Evolutionary conservation across 2,113 vertebrate genomes (phyloP), one percentile per base, ranked within the genome.

Genomic region (Tychaedon coryphoeus): DNA sequence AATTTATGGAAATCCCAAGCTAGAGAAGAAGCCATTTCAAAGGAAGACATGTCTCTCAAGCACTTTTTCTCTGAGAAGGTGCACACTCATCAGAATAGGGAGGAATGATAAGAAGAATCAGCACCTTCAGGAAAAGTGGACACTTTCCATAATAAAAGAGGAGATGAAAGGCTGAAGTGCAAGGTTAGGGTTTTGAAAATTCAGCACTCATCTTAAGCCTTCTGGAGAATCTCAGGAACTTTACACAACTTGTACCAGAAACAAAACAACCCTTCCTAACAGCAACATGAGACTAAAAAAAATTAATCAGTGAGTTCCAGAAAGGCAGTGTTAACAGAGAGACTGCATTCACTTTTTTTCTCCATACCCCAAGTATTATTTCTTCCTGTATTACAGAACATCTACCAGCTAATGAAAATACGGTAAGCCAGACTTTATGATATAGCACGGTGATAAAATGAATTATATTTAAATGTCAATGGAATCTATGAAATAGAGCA

Each of bases 401-500:
- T 89, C 47, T 53, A 81, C 23, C 19, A 91, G 57, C n/a, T 93
- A 85, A 89, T 93, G 77, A 75, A 92, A 91, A 75, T 64, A 87
- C 1, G 3, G 28, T 70, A 94, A 92, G 74, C 13, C 0, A 0
- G 40, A 57, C 47, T 87, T 95, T 62, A 75, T 57, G 45, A 91
- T 47, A 47, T 34, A 85, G 88, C 43, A 64, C 0, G 1, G 67
- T 75, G 77, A 92, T 95, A 95, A 95, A 95, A 61, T 54, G 29
- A 91, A 96, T 95, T 95, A 78, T 83, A 87, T 69, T 91, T 91
- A 92, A 97, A 96, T 79, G 84, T 79, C 96, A 95, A 69, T 88
- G 34, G 62, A 54, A 94, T 82, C 70, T 82, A 43, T 34, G 24
- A 45, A 91, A 93, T 33, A 88, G 56, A 81, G 53, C 18, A 92